Base-by-base conservation (phyloP, 2,113 vertebrate genomes). In the Rana temporaria region DNA sequence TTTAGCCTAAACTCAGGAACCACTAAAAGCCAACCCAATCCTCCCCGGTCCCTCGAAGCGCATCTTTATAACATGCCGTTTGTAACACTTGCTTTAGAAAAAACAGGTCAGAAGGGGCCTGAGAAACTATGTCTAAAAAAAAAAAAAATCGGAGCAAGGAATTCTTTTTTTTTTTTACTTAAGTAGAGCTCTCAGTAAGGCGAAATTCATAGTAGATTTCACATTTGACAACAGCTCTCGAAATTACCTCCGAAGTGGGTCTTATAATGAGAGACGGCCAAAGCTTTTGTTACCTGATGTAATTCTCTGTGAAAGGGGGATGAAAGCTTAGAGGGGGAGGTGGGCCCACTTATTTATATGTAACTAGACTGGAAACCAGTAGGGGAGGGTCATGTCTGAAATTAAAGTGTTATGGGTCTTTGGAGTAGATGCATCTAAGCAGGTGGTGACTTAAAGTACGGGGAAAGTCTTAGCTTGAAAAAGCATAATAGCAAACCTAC, bases 271-370 rank as follows among this genome's bases (percentile, higher is more conserved):
- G 92, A 91, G 90, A 90, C 89, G 89, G 91, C 88, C 87, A 87
- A 93, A 90, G 87, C 93, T 89, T 95, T 96, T 95, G 92, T 94
- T 93, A 95, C 92, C 92, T 91, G 93, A 92, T 94, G 94, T 93
- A 94, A 93, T 94, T 92, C 91, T 92, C 89, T 92, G 91, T 91
- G 92, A 93, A 93, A 92, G 89, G 90, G 91, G 89, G 91, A 90
- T 90, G 91, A 90, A 93, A 89, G 63, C 90, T 60, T 73, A 16
- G 32, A 11, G 24, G 12, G 48, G 1, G 68, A 9, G 8, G 20
- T 88, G 92, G 89, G 90, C 89, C 86, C 91, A 86, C 89, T 91
- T 92, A 93, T 90, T 91, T 91, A 92, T 92, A 93, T 93, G 91
- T 87, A 91, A 90, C 92, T 92, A 88, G 92, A 92, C 2, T 48